Percentiles rank a stretch among this genome's conserved stretches.
Conservation (phyloP, 2,888 invertebrate genomes). For the Bugula neritina region DNA sequence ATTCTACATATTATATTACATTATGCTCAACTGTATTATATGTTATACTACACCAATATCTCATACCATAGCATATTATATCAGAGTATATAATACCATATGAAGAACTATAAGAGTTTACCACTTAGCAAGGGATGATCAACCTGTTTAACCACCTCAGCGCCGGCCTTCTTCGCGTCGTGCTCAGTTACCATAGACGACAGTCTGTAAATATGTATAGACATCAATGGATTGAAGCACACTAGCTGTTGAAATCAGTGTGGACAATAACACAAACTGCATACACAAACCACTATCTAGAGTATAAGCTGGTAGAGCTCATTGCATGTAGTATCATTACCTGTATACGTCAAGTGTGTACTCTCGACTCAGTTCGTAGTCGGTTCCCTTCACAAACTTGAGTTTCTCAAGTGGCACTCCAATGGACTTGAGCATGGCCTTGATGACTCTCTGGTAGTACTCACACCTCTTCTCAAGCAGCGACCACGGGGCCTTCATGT, state of each 20-base stretch:
- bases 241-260: background rate
- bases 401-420: conserved; percentile 89
- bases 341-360: conserved; percentile 88
- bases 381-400: conserved; percentile 88
- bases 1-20: background rate
- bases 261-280: background rate
- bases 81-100: background rate
- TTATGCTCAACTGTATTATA: too few relatives aligned
- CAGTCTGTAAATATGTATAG: background rate
- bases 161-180: conserved; percentile 97
- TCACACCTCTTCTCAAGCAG: conserved; percentile 78
- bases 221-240: background rate
- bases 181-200: conserved; percentile 88
- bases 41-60: too few relatives aligned
- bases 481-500: conserved; percentile 99
- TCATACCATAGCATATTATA: background rate
- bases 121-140: conserved; percentile 91
- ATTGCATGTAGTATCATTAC: too few relatives aligned
- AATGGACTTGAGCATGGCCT: conserved; percentile 86
- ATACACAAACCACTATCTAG: background rate
- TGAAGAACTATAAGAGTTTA: conserved; percentile 37
- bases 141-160: conserved; percentile 98
- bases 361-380: conserved; percentile 83
- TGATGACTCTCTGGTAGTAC: conserved; percentile 82
- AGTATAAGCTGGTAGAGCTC: too few relatives aligned